Percentiles rank a stretch among this genome's conserved stretches.
phyloP scores from a whole-genome alignment of 2,888 invertebrate species.

The Polietes domitor region DNA sequence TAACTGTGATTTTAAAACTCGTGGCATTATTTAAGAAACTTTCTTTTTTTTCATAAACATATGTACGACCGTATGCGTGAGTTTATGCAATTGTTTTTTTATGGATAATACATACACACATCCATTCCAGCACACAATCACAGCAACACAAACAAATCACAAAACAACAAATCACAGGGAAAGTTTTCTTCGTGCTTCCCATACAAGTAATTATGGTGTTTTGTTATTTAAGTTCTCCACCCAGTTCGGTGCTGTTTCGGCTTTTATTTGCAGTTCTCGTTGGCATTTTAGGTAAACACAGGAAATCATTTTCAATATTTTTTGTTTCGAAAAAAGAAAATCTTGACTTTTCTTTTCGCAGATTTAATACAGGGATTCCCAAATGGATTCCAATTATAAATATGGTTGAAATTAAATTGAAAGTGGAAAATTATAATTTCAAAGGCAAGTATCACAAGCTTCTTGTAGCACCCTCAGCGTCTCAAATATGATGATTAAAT shows the following conservation, averaged over 20 bases:
- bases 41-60: background rate
- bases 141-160: background rate
- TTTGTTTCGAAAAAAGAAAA: constrained; percentile 1
- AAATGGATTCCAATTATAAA: no score
- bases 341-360: background rate
- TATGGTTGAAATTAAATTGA: no score
- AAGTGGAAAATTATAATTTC: no score
- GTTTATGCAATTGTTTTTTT: background rate
- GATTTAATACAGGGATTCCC: no score
- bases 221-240: background rate
- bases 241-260: background rate
- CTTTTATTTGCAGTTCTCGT: background rate
- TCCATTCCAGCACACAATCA: background rate
- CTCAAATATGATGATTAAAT: no score
- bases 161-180: background rate
- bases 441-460: no score
- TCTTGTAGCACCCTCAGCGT: no score
- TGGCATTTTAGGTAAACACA: constrained; percentile 30
- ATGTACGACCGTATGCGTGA: no score
- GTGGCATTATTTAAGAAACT: constrained; percentile 22
- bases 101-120: background rate
- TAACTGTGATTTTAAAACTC: constrained; percentile 32
- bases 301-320: constrained; percentile 25
- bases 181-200: background rate
- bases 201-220: background rate